phyloP scores from a whole-genome alignment of 64 coral and sea anemone species.

The Orbicella faveolata region DNA sequence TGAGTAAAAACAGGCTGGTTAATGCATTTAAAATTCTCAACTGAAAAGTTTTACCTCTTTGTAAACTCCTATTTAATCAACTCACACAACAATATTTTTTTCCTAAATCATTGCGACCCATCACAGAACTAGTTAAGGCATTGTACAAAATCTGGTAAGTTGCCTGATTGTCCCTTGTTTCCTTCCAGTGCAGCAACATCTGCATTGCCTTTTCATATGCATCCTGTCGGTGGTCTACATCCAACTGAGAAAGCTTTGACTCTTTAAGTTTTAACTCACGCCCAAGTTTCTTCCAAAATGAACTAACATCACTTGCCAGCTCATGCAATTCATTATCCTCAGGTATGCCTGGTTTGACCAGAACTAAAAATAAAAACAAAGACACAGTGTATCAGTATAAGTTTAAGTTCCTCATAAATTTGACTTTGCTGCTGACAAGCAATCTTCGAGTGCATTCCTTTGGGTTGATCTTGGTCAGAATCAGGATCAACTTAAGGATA shows the following conservation, averaged over 20 bases:
- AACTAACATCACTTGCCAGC: not conserved
- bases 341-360: not conserved
- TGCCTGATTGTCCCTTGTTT: not conserved
- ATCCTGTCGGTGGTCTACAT: not conserved
- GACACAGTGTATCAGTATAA: too few relatives aligned
- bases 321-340: not conserved
- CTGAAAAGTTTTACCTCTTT: too few relatives aligned
- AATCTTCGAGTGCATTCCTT: too few relatives aligned
- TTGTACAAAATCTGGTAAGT: not conserved
- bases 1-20: too few relatives aligned
- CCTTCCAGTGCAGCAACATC: not conserved
- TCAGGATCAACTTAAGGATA: too few relatives aligned
- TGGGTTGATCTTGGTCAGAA: too few relatives aligned
- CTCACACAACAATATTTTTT: not conserved
- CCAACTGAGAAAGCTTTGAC: not conserved
- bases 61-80: too few relatives aligned
- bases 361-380: too few relatives aligned
- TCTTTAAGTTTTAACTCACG: not conserved
- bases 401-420: too few relatives aligned
- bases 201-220: not conserved
- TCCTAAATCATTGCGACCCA: not conserved
- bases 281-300: slow-evolving; percentile 5
- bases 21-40: too few relatives aligned
- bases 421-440: too few relatives aligned
- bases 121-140: not conserved